Percentiles rank a stretch among this genome's conserved stretches.
Conservation (phyloP, 2,888 invertebrate genomes). For the Gonocerus acuteangulatus region DNA sequence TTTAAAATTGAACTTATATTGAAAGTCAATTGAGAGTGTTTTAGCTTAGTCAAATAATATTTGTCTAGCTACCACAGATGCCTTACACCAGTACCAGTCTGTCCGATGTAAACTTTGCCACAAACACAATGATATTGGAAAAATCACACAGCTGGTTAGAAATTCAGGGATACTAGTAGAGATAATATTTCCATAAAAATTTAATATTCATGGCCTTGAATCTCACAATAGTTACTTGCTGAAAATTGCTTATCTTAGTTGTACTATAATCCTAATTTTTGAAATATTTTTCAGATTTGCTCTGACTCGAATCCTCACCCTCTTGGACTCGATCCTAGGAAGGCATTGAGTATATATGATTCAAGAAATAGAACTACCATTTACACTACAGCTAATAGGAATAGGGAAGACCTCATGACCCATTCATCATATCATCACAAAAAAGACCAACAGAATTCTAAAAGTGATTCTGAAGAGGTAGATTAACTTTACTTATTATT, state of each 20-base stretch:
- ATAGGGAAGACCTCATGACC: conserved; percentile 55
- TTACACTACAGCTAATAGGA: conserved; percentile 54
- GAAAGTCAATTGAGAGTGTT: no score
- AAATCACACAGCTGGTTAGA: no score
- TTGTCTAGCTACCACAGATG: no score
- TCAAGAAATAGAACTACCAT: conserved; percentile 63
- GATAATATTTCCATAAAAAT: no score
- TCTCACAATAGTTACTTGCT: no score
- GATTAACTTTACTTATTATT: background rate
- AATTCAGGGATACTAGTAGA: no score
- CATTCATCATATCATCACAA: conserved; percentile 51
- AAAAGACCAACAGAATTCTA: background rate
- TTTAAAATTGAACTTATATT: no score
- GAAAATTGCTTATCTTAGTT: conserved; percentile 85
- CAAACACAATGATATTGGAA: no score
- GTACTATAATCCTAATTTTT: conserved; percentile 92
- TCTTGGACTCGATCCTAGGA: conserved; percentile 58
- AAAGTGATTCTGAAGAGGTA: conserved; percentile 13
- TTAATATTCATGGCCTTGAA: no score
- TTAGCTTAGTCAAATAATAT: no score
- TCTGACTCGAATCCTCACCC: conserved; percentile 61
- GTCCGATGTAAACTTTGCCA: no score
- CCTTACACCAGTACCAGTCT: no score
- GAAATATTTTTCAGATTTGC: conserved; percentile 48
- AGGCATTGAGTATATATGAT: conserved; percentile 63